Conservation (phyloP, 1,140 invertebrate species). For the Zaprionus ornatus region DNA sequence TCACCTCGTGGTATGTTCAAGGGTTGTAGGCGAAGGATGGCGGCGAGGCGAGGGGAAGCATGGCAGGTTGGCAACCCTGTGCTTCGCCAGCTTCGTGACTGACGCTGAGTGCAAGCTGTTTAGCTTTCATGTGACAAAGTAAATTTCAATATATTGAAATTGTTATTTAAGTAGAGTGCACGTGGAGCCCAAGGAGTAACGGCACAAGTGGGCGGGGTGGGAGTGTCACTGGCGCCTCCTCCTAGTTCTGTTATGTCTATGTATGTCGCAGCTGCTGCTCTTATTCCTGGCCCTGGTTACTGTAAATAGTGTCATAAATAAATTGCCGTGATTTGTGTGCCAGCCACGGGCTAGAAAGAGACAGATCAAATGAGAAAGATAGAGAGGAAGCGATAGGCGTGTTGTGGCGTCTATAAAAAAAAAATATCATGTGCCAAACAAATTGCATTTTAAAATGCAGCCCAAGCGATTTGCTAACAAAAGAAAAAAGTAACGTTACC, state of each 20-base stretch:
- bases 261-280: slow-evolving; percentile 23
- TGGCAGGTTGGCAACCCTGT: slow-evolving; percentile 14
- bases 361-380: slow-evolving; percentile 11
- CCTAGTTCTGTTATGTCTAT: slow-evolving; percentile 1
- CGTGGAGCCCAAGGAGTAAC: slow-evolving; percentile 40
- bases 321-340: slow-evolving; percentile 78
- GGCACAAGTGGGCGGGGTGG: background rate
- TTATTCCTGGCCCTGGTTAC: slow-evolving; percentile 26
- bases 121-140: slow-evolving; percentile 82
- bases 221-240: slow-evolving; percentile 34
- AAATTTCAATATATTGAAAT: slow-evolving; percentile 83
- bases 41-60: background rate
- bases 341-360: slow-evolving; percentile 30
- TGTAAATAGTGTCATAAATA: slow-evolving; percentile 83
- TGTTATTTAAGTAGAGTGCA: slow-evolving; percentile 81
- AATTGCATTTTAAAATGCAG: slow-evolving; percentile 76
- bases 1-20: slow-evolving; percentile 25
- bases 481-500: slow-evolving; percentile 34
- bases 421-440: slow-evolving; percentile 60
- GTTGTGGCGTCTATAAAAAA: slow-evolving; percentile 41
- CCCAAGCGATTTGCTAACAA: slow-evolving; percentile 70
- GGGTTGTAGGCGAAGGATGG: background rate
- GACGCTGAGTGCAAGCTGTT: slow-evolving; percentile 78
- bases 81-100: slow-evolving; percentile 55
- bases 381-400: slow-evolving; percentile 6